A percentile compares a stretch with the other conserved stretches of the same genome.
phyloP scores from a whole-genome alignment of 2,888 invertebrate genomes.

The Acrobasis suavella region DNA sequence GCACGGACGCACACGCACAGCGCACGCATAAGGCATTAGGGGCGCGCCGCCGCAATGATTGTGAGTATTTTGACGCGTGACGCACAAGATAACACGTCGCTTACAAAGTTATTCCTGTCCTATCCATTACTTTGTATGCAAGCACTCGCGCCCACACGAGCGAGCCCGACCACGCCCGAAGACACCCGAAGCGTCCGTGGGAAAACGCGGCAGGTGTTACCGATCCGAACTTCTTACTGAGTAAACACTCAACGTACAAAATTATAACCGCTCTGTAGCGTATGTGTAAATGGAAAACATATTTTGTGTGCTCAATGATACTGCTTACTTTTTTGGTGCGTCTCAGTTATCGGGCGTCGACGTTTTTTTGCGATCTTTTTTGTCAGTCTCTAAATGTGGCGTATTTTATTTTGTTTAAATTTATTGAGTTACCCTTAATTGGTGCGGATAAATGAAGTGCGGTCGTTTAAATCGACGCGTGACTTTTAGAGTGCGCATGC shows the following conservation, averaged over 20 bases:
- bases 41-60: slow-evolving; percentile 53
- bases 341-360: slow-evolving; percentile 67
- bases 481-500: slow-evolving; percentile 49
- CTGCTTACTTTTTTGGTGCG: slow-evolving; percentile 77
- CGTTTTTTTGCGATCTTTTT: slow-evolving; percentile 64
- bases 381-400: slow-evolving; percentile 48
- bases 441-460: slow-evolving; percentile 59
- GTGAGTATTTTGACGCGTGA: slow-evolving; percentile 52
- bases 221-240: slow-evolving; percentile 79
- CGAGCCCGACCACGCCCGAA: slow-evolving; percentile 56
- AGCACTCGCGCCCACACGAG: slow-evolving; percentile 58
- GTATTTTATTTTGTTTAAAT: slow-evolving; percentile 65
- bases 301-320: slow-evolving; percentile 82
- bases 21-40: slow-evolving; percentile 45
- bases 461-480: slow-evolving; percentile 51
- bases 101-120: slow-evolving; percentile 38
- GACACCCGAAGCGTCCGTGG: slow-evolving; percentile 71
- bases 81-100: slow-evolving; percentile 40
- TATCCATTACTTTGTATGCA: slow-evolving; percentile 50
- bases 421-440: slow-evolving; percentile 72
- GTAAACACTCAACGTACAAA: slow-evolving; percentile 81
- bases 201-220: slow-evolving; percentile 81
- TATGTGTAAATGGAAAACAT: slow-evolving; percentile 81
- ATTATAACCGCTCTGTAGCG: slow-evolving; percentile 80
- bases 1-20: no score